These are phyloP conservation scores for Acanthisitta chloris DNA, from an alignment of 2,113 vertebrate genomes.

Conservation along the genomic window DNA sequence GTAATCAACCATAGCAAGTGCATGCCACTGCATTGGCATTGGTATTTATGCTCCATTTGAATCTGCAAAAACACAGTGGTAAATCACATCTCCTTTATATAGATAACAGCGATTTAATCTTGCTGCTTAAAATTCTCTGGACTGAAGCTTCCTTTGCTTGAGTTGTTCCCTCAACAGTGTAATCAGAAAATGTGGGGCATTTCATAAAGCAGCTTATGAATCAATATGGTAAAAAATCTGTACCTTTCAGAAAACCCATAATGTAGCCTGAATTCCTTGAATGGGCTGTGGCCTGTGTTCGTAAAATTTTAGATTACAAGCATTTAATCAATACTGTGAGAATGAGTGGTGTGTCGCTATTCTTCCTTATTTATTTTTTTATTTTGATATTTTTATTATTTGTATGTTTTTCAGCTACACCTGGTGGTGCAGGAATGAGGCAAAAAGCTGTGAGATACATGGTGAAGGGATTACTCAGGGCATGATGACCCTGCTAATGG, in stretches of 20 bases:
- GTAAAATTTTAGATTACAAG: background rate
- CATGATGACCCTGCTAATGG: no score
- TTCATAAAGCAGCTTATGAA: background rate
- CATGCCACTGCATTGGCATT: background rate
- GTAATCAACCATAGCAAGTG: rapidly evolving
- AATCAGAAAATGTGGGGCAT: background rate
- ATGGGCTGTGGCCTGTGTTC: background rate
- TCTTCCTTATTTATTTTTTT: background rate
- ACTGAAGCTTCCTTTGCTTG: background rate
- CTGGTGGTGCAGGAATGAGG: no score
- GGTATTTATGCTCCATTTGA: background rate
- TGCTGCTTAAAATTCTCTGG: background rate
- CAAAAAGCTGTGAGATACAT: no score
- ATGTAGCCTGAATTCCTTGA: background rate
- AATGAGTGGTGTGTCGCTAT: background rate
- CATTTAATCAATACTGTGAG: background rate
- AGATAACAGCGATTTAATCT: background rate
- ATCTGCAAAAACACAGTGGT: background rate
- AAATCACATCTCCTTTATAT: background rate
- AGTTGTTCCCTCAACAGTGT: background rate
- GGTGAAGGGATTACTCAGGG: no score
- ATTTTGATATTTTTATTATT: background rate
- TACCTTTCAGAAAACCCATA: background rate
- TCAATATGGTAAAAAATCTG: background rate
- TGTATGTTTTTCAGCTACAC: background rate